Evolutionary conservation across 1,140 invertebrate species (phyloP).

Genomic region (Colletes latitarsis): DNA sequence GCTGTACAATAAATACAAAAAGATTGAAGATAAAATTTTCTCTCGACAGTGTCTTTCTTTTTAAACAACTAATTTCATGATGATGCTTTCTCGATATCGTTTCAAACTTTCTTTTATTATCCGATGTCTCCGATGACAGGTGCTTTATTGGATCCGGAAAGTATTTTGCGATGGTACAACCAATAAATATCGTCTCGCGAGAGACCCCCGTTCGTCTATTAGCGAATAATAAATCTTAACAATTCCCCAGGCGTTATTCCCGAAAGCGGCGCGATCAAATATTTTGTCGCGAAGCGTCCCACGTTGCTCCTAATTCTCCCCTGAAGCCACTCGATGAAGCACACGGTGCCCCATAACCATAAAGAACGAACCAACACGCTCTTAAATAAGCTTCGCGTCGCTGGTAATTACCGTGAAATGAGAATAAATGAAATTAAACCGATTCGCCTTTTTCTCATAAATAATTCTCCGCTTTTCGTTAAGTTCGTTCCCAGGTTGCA

Average conservation of each 20-base stretch:
- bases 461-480: too few species aligned
- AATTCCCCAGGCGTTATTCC: neutral
- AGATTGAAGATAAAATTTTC: too few species aligned
- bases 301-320: constrained; percentile 14
- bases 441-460: too few species aligned
- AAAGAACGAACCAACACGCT: neutral
- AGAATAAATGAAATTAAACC: too few species aligned
- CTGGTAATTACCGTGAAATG: neutral
- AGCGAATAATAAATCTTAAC: constrained; percentile 3
- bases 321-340: neutral
- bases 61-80: neutral
- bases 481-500: too few species aligned
- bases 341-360: too few species aligned
- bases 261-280: constrained; percentile 14
- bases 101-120: neutral
- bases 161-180: neutral
- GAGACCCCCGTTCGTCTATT: constrained; percentile 6
- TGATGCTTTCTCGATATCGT: neutral
- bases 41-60: neutral
- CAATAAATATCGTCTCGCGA: neutral
- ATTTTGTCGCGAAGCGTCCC: constrained; percentile 13
- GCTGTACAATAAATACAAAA: too few species aligned
- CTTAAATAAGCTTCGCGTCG: neutral
- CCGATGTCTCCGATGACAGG: neutral
- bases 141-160: neutral